Evolutionary conservation across 2,888 invertebrate species (phyloP).

Genomic region (Caradrina kadenii): DNA sequence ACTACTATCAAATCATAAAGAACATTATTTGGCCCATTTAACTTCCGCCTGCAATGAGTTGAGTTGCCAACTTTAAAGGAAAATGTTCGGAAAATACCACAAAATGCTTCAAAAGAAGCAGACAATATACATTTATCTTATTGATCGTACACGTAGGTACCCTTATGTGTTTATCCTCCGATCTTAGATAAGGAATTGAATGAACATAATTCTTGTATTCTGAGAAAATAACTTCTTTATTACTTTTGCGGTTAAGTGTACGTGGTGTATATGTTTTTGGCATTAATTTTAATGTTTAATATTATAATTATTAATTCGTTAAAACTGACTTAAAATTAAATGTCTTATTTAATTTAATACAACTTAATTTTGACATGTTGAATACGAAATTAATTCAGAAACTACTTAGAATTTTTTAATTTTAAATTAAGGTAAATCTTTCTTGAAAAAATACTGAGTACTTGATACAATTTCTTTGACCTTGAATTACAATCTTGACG

Average conservation of each 20-base stretch:
- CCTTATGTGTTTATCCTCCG: conserved; percentile 26
- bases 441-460: conserved; percentile 17
- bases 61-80: conserved; percentile 42
- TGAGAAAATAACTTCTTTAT: not conserved
- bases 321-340: too few relatives aligned
- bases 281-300: not conserved
- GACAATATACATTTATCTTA: conserved; percentile 35
- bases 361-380: conserved; percentile 3
- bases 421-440: conserved; percentile 1
- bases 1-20: conserved; percentile 34
- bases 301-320: too few relatives aligned
- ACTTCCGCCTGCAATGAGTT: conserved; percentile 28
- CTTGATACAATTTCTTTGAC: conserved; percentile 16
- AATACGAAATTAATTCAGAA: not conserved
- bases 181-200: conserved; percentile 22
- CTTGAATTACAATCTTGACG: conserved; percentile 35
- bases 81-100: conserved; percentile 25
- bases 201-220: conserved; percentile 4
- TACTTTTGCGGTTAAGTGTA: conserved; percentile 11
- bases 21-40: conserved; percentile 47
- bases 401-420: not conserved
- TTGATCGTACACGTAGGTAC: conserved; percentile 18
- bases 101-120: conserved; percentile 44
- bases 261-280: not conserved
- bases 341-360: not conserved